Percentiles rank a stretch among this genome's conserved stretches.
phyloP scores from a whole-genome alignment of 2,113 vertebrate genomes.

The Neogale vison region DNA sequence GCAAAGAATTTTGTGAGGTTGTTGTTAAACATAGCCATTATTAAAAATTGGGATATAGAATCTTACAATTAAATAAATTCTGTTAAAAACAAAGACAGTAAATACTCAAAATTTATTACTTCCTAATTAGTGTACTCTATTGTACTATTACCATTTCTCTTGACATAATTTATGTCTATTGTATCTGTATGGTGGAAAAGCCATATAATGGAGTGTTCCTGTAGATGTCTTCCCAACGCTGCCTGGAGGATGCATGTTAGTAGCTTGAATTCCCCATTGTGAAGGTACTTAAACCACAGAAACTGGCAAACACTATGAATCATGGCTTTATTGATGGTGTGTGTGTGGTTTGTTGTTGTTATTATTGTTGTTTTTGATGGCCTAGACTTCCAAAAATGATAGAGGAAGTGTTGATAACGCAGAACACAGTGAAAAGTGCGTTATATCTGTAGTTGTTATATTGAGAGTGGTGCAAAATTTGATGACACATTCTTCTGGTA shows the following conservation, averaged over 20 bases:
- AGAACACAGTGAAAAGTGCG: background rate
- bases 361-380: background rate
- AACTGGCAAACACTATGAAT: background rate
- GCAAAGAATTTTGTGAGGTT: background rate
- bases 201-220: background rate
- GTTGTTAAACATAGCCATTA: background rate
- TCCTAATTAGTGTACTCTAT: background rate
- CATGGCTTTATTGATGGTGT: background rate
- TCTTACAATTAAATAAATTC: constrained; percentile 7
- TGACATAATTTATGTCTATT: background rate
- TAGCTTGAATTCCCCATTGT: background rate
- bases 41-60: background rate
- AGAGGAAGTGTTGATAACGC: background rate
- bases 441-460: background rate
- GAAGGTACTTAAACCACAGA: background rate
- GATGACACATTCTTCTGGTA: background rate
- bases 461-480: background rate
- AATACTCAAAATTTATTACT: background rate
- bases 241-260: background rate
- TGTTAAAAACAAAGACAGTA: background rate
- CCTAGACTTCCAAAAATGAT: background rate
- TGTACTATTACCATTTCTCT: background rate
- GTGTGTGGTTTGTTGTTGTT: no score
- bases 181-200: background rate
- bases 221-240: background rate